A percentile compares a stretch with the other conserved stretches of the same genome.
phyloP scores from a whole-genome alignment of 2,888 invertebrate species.

The Sussaba pulchella region DNA sequence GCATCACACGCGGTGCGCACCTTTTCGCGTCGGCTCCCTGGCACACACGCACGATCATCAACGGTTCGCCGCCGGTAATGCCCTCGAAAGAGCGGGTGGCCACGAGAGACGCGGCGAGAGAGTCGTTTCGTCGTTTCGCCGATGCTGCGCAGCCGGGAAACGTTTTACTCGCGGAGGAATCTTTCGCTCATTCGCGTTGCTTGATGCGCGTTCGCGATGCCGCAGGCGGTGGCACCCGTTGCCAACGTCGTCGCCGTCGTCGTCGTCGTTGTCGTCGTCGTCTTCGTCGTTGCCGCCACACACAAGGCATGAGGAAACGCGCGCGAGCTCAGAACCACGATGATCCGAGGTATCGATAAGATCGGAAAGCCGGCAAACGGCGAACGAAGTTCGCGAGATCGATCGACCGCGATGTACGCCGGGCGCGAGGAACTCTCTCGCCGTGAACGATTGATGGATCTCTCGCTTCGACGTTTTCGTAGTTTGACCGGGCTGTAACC shows the following conservation, averaged over 20 bases:
- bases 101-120: conserved; percentile 14
- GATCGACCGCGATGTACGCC: conserved; percentile 32
- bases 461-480: conserved; percentile 56
- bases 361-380: conserved; percentile 57
- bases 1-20: conserved; percentile 52
- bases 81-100: conserved; percentile 53
- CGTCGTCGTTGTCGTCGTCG: too few species aligned
- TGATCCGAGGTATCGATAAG: conserved; percentile 50
- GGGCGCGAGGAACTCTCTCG: conserved; percentile 37
- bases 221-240: conserved; percentile 40
- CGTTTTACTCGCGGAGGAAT: conserved; percentile 11
- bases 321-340: conserved; percentile 9
- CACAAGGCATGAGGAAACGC: conserved; percentile 43
- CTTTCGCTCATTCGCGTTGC: conserved; percentile 26
- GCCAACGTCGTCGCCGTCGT: conserved; percentile 13
- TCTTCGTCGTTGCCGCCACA: conserved; percentile 4
- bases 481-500: conserved; percentile 52
- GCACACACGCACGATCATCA: background rate
- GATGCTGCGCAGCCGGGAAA: conserved; percentile 12
- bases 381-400: background rate
- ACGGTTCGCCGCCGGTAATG: conserved; percentile 16
- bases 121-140: conserved; percentile 24
- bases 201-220: conserved; percentile 31
- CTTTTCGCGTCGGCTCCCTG: conserved; percentile 13
- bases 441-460: conserved; percentile 53